These are phyloP conservation scores for Mesopsocus fuscifrons DNA, from an alignment of 2,888 invertebrate species.

Conservation along the genomic window DNA sequence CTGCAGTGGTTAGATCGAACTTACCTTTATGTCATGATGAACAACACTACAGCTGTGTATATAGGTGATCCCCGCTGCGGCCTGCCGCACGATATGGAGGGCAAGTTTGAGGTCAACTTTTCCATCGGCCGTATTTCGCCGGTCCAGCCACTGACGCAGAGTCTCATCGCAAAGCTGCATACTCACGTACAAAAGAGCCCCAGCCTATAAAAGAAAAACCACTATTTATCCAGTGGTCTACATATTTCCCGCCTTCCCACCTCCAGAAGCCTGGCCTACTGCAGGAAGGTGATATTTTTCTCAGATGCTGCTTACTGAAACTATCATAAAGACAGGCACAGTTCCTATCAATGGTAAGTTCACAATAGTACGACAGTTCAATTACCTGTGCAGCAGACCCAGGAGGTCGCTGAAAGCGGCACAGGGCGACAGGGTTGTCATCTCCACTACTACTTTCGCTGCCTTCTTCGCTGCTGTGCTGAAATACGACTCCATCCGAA, in stretches of 20 bases:
- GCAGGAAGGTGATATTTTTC: not conserved
- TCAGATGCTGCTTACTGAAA: not conserved
- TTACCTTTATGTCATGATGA: conserved; percentile 58
- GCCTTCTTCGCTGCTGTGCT: conserved; percentile 22
- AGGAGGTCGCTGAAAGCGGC: no score
- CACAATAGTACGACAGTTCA: no score
- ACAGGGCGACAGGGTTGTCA: conserved; percentile 18
- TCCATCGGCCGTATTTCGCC: conserved; percentile 30
- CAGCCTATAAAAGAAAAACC: conserved; percentile 26
- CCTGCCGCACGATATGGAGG: conserved; percentile 45
- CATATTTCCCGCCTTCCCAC: no score
- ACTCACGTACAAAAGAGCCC: conserved; percentile 60
- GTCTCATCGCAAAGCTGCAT: conserved; percentile 66
- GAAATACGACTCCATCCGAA: conserved; percentile 2
- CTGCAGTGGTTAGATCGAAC: no score
- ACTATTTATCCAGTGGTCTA: not conserved
- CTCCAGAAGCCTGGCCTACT: no score
- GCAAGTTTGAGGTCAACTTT: conserved; percentile 19
- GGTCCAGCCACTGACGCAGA: conserved; percentile 52
- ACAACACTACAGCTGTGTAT: conserved; percentile 59
- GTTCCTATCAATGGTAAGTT: no score
- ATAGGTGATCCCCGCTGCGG: conserved; percentile 52
- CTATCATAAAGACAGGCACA: not conserved
- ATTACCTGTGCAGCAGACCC: no score
- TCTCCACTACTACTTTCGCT: conserved; percentile 28